A percentile compares a stretch with the other conserved stretches of the same genome.
These are phyloP conservation scores for Pseudomugil gertrudae DNA, from an alignment of 2,797 vertebrate species.

Conservation along the genomic window DNA sequence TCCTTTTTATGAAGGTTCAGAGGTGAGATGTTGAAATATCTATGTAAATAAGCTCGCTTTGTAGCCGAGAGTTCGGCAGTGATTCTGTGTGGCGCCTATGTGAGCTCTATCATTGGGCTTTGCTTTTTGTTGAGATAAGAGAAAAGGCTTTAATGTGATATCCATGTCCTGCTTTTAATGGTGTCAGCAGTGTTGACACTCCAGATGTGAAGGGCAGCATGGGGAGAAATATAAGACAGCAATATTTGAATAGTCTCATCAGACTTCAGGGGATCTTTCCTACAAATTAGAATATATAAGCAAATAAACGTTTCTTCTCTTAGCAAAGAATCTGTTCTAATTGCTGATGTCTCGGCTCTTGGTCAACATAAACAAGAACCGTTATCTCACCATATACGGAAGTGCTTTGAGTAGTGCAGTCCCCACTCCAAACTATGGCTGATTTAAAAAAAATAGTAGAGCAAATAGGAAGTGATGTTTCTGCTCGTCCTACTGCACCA, in stretches of 20 bases:
- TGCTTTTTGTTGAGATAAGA: slow-evolving; percentile 27
- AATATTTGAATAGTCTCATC: slow-evolving; percentile 4
- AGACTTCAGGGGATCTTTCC: background rate
- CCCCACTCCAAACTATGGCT: slow-evolving; percentile 36
- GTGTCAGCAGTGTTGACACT: slow-evolving; percentile 21
- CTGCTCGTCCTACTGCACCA: slow-evolving; percentile 48
- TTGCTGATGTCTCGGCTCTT: slow-evolving; percentile 3
- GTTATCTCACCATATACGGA: slow-evolving; percentile 75
- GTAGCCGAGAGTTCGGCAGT: slow-evolving; percentile 14
- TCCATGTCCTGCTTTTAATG: slow-evolving; percentile 14
- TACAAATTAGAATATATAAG: background rate
- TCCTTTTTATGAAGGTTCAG: background rate
- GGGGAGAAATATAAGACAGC: background rate
- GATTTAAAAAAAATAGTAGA: slow-evolving; percentile 49
- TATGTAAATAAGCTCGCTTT: slow-evolving; percentile 37
- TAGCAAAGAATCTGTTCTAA: slow-evolving; percentile 13
- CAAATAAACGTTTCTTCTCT: slow-evolving; percentile 8
- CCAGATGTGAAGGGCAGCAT: slow-evolving; percentile 8
- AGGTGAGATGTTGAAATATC: background rate
- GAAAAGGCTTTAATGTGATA: slow-evolving; percentile 43
- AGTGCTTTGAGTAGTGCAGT: slow-evolving; percentile 40
- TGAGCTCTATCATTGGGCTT: slow-evolving; percentile 22
- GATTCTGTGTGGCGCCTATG: slow-evolving; percentile 30
- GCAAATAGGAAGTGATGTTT: slow-evolving; percentile 72
- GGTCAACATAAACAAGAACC: slow-evolving; percentile 43